These are phyloP conservation scores for Leucophora obtusa DNA, from an alignment of 2,888 invertebrate genomes.

Conservation along the genomic window DNA sequence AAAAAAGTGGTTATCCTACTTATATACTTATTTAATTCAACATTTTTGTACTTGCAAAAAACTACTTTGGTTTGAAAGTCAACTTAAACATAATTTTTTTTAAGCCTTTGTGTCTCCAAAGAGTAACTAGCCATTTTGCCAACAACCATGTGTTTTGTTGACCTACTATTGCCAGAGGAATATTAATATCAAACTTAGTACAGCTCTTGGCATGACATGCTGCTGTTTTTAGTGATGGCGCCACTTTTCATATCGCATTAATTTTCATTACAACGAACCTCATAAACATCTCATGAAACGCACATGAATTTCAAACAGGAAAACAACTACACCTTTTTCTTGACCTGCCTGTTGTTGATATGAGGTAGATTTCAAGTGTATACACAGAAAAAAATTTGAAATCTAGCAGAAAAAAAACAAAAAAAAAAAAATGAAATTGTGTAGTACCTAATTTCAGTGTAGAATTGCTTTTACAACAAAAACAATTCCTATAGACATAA, in stretches of 20 bases:
- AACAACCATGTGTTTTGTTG: constrained; percentile 36
- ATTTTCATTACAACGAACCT: constrained; percentile 53
- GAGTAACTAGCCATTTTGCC: constrained; percentile 32
- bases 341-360: background rate
- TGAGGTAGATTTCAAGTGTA: background rate
- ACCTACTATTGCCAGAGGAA: constrained; percentile 35
- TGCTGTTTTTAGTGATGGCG: constrained; percentile 19
- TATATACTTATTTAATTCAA: too few relatives aligned
- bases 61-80: too few relatives aligned
- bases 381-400: too few relatives aligned
- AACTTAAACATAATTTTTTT: too few relatives aligned
- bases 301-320: background rate
- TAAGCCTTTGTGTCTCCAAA: background rate
- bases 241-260: constrained; percentile 51
- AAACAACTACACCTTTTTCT: background rate
- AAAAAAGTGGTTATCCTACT: too few relatives aligned
- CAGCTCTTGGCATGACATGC: background rate
- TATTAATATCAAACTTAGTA: constrained; percentile 37
- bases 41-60: too few relatives aligned
- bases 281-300: background rate
- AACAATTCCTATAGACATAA: too few relatives aligned
- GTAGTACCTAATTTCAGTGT: too few relatives aligned
- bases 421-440: too few relatives aligned
- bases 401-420: too few relatives aligned
- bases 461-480: too few relatives aligned